Percentiles rank a stretch among this genome's conserved stretches.
Evolutionary conservation across 2,113 vertebrate genomes (phyloP).

Genomic region (Cyprinodon tularosa): DNA sequence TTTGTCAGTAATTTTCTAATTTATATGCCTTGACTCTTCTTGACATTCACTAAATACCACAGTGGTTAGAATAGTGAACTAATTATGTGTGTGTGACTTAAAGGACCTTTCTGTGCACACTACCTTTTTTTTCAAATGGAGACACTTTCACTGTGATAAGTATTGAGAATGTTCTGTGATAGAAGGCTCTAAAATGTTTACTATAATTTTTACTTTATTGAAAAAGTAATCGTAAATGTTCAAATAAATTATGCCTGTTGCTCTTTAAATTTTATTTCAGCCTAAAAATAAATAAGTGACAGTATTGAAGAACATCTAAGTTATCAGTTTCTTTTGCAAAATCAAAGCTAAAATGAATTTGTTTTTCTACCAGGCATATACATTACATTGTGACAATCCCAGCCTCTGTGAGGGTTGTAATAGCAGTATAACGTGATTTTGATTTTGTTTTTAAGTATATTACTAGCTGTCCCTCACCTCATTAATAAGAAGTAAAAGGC

Average conservation of each 20-base stretch:
- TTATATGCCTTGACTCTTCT: constrained; percentile 5
- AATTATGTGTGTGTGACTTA: constrained; percentile 19
- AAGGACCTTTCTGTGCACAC: constrained; percentile 28
- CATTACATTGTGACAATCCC: constrained; percentile 1
- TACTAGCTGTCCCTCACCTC: constrained; percentile 13
- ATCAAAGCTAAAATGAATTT: constrained; percentile 6
- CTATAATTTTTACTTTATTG: neutral
- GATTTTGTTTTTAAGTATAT: constrained; percentile 23
- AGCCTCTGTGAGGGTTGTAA: constrained; percentile 7
- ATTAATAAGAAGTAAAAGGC: constrained; percentile 48
- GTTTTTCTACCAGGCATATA: constrained; percentile 12
- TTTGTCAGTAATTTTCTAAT: constrained; percentile 5
- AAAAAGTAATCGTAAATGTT: neutral
- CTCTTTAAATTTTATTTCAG: neutral
- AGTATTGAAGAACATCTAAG: neutral
- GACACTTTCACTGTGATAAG: neutral
- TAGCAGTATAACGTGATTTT: constrained; percentile 24
- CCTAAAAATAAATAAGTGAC: neutral
- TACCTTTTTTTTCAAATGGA: constrained; percentile 17
- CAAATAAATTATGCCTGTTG: neutral
- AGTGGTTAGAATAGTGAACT: constrained; percentile 24
- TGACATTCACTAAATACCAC: constrained; percentile 54
- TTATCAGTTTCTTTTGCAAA: constrained; percentile 21
- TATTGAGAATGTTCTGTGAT: too few species aligned
- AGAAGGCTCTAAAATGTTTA: neutral